phyloP scores from a whole-genome alignment of 2,113 vertebrate species.

The Noturus placidus region DNA sequence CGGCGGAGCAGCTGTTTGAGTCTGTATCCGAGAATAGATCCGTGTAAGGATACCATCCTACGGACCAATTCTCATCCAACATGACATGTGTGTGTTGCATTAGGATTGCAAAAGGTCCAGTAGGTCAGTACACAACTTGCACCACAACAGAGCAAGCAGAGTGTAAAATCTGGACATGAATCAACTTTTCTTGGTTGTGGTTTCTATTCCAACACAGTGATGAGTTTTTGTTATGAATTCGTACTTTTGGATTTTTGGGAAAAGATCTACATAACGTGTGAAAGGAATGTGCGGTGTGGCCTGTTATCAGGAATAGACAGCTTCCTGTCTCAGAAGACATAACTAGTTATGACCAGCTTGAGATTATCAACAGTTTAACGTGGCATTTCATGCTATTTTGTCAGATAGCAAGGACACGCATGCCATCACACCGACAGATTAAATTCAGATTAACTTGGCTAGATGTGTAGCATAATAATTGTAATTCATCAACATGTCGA shows the following conservation, averaged over 20 bases:
- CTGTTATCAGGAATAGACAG: not conserved
- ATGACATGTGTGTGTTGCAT: not conserved
- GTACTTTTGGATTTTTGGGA: not conserved
- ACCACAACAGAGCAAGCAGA: not conserved
- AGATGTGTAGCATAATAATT: not conserved
- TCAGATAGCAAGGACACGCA: not conserved
- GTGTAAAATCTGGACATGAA: not conserved
- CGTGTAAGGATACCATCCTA: not conserved
- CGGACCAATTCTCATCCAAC: not conserved
- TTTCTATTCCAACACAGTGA: not conserved
- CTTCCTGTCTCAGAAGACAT: not conserved
- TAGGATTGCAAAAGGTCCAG: not conserved
- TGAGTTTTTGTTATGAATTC: not conserved
- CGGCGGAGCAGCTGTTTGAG: not conserved
- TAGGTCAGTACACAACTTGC: not conserved
- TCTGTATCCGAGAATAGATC: conserved; percentile 34
- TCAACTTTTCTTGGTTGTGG: not conserved
- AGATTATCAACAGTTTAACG: not conserved
- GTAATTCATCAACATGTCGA: not conserved
- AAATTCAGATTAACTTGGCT: not conserved
- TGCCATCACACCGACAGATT: not conserved
- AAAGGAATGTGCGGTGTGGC: not conserved
- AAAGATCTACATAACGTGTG: not conserved
- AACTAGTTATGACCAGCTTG: not conserved
- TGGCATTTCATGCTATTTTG: not conserved